These are phyloP conservation scores for Noctuana brunneofusca DNA, from an alignment of 2,888 invertebrate genomes.

Conservation along the genomic window DNA sequence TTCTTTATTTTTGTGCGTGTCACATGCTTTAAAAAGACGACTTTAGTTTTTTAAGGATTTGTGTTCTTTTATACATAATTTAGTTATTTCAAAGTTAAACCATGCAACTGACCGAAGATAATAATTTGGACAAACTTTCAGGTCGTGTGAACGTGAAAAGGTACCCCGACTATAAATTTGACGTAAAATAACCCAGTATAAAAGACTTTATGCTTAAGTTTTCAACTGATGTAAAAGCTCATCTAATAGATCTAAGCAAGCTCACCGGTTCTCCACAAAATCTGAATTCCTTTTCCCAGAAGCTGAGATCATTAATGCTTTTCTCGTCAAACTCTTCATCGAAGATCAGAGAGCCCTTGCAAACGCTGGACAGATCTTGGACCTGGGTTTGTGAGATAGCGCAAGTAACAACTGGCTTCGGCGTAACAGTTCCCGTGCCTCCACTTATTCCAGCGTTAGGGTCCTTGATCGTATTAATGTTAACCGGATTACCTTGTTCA, in stretches of 20 bases:
- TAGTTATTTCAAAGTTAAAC: too few species aligned
- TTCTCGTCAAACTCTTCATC: slow-evolving; percentile 79
- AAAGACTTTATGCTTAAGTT: too few species aligned
- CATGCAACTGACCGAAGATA: too few species aligned
- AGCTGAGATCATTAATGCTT: slow-evolving; percentile 52
- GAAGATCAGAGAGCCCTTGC: slow-evolving; percentile 83
- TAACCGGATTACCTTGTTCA: slow-evolving; percentile 42
- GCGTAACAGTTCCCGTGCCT: slow-evolving; percentile 19
- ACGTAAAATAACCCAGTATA: background rate
- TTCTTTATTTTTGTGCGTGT: too few species aligned
- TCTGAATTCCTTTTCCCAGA: slow-evolving; percentile 80
- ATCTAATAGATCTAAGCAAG: slow-evolving; percentile 22
- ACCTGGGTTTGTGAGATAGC: slow-evolving; percentile 54
- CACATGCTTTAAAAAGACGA: too few species aligned
- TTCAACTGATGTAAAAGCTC: background rate
- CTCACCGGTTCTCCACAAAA: slow-evolving; percentile 85
- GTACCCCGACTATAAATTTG: too few species aligned
- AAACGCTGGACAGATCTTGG: slow-evolving; percentile 56
- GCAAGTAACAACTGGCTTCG: slow-evolving; percentile 45
- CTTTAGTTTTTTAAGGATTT: too few species aligned
- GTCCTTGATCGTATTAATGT: slow-evolving; percentile 29
- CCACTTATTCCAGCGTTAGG: slow-evolving; percentile 37
- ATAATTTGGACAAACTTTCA: too few species aligned
- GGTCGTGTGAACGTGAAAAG: too few species aligned
- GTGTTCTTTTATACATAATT: too few species aligned